Conservation (phyloP, 2,113 vertebrate genomes). For the Fulica atra region DNA sequence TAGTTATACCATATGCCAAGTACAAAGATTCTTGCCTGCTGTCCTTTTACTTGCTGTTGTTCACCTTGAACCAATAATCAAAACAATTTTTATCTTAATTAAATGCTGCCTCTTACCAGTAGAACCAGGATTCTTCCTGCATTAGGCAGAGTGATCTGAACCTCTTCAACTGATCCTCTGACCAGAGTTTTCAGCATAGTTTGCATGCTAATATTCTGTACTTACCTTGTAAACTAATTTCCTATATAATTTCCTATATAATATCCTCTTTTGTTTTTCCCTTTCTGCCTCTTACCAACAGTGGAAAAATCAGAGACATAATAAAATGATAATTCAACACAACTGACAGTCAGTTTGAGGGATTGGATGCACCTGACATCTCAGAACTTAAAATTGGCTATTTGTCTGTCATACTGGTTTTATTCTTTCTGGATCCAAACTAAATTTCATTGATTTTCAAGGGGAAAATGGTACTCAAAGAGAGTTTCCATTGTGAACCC, state of each 20-base stretch:
- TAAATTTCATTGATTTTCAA: neutral
- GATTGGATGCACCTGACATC: neutral
- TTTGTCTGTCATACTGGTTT: neutral
- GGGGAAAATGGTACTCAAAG: neutral
- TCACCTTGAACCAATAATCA: slow-evolving; percentile 23
- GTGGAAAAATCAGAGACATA: neutral
- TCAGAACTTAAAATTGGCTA: neutral
- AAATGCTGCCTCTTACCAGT: neutral
- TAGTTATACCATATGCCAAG: neutral
- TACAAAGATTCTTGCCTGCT: neutral
- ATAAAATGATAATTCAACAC: neutral
- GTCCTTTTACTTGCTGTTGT: neutral
- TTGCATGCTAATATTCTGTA: neutral
- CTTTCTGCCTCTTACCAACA: neutral
- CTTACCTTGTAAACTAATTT: neutral
- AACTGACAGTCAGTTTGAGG: neutral
- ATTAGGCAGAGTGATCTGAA: neutral
- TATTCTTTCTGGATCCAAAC: neutral
- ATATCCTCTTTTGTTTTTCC: neutral
- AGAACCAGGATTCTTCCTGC: neutral
- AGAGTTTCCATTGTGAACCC: neutral
- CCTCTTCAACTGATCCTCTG: neutral
- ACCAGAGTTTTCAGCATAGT: neutral
- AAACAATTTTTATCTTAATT: neutral
- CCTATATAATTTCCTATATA: neutral